phyloP scores from a whole-genome alignment of 2,797 vertebrate genomes.

The Xiphorhynchus erythropygius region DNA sequence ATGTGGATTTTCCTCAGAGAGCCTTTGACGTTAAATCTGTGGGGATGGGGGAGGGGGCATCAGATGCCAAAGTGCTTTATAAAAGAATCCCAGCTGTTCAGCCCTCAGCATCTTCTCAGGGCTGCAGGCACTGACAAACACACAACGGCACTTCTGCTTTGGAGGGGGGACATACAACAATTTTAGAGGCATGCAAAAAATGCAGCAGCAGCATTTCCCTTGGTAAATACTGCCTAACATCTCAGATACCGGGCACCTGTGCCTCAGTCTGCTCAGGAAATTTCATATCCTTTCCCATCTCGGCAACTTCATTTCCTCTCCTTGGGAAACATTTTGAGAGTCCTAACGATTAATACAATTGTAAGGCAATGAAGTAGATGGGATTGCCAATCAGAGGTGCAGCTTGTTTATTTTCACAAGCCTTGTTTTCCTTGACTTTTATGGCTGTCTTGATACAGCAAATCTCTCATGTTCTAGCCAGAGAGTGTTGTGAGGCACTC shows the following conservation, averaged over 20 bases:
- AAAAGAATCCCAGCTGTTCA: constrained; percentile 85
- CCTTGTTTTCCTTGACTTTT: constrained; percentile 71
- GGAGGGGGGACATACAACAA: background rate
- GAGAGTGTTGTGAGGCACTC: constrained; percentile 64
- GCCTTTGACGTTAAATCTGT: constrained; percentile 29
- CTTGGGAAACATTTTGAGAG: constrained; percentile 79
- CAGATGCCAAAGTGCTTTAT: constrained; percentile 76
- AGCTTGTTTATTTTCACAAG: constrained; percentile 74
- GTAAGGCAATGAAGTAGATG: constrained; percentile 68
- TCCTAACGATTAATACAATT: constrained; percentile 73
- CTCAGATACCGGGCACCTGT: constrained; percentile 83
- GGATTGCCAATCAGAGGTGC: constrained; percentile 73
- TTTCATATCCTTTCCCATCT: constrained; percentile 87
- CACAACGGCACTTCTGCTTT: constrained; percentile 67
- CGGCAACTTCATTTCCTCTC: constrained; percentile 81
- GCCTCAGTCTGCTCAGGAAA: constrained; percentile 84
- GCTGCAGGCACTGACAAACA: constrained; percentile 76
- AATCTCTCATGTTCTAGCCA: constrained; percentile 64
- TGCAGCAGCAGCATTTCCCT: constrained; percentile 60
- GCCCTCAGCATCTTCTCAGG: constrained; percentile 78
- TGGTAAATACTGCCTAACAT: constrained; percentile 81
- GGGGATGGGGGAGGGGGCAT: constrained; percentile 64
- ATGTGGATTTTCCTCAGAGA: constrained; percentile 69
- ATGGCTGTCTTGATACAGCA: constrained; percentile 64
- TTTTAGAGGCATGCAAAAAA: constrained; percentile 68